Conservation (phyloP, 2,888 invertebrate species). For the Aleiodes testaceus region DNA sequence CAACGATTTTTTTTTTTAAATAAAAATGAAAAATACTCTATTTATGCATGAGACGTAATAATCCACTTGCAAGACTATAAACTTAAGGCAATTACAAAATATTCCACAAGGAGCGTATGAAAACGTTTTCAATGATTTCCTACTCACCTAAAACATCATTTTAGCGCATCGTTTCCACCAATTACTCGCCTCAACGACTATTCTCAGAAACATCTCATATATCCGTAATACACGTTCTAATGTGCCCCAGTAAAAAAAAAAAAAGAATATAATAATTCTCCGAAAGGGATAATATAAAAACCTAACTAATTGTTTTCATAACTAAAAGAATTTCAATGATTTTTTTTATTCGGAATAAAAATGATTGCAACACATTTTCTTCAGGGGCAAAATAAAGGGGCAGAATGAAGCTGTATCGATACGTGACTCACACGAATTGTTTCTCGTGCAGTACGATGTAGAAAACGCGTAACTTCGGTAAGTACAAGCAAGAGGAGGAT, state of each 20-base stretch:
- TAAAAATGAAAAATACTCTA: not conserved
- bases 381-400: not conserved
- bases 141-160: slow-evolving; percentile 23
- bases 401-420: slow-evolving; percentile 33
- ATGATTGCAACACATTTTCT: slow-evolving; percentile 15
- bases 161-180: slow-evolving; percentile 45
- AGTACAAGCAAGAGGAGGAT: slow-evolving; percentile 27
- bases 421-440: slow-evolving; percentile 26
- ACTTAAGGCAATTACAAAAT: too few relatives aligned
- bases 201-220: slow-evolving; percentile 44
- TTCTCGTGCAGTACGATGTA: slow-evolving; percentile 22
- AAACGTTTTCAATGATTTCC: slow-evolving; percentile 25
- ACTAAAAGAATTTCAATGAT: too few relatives aligned
- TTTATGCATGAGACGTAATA: slow-evolving; percentile 19
- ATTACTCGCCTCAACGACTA: slow-evolving; percentile 44
- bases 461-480: slow-evolving; percentile 33
- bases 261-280: too few relatives aligned
- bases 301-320: too few relatives aligned
- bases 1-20: too few relatives aligned
- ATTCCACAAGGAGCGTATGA: slow-evolving; percentile 4
- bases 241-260: slow-evolving; percentile 2
- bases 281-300: too few relatives aligned
- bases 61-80: slow-evolving; percentile 2
- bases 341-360: too few relatives aligned
- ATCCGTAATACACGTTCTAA: slow-evolving; percentile 41